These are phyloP conservation scores for Burhinus bistriatus DNA, from an alignment of 2,113 vertebrate genomes.

Conservation along the genomic window DNA sequence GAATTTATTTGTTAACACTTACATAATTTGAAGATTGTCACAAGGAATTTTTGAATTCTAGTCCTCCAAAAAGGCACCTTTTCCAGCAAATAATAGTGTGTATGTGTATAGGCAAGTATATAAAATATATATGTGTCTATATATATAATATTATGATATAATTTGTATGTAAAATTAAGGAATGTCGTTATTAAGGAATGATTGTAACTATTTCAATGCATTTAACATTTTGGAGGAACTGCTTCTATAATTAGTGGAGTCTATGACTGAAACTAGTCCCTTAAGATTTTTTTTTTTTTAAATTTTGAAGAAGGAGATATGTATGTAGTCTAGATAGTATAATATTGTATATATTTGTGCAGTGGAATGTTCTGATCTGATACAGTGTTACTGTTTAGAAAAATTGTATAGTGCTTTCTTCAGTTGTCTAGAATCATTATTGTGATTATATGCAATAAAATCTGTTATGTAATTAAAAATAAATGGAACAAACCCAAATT, in stretches of 20 bases:
- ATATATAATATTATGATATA: neutral
- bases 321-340: neutral
- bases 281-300: neutral
- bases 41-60: neutral
- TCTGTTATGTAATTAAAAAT: neutral
- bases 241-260: neutral
- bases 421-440: neutral
- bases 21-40: neutral
- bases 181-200: neutral
- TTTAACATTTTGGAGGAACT: neutral
- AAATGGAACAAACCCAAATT: neutral
- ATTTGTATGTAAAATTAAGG: neutral
- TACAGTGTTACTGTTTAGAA: neutral
- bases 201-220: neutral
- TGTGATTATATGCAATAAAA: neutral
- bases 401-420: neutral
- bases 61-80: accelerated
- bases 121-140: neutral
- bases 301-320: neutral
- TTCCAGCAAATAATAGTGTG: neutral
- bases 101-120: neutral
- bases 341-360: neutral
- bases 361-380: neutral
- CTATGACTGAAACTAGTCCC: neutral
- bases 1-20: neutral